Conservation (phyloP, 1,140 invertebrate species). For the Euborellia annulipes region DNA sequence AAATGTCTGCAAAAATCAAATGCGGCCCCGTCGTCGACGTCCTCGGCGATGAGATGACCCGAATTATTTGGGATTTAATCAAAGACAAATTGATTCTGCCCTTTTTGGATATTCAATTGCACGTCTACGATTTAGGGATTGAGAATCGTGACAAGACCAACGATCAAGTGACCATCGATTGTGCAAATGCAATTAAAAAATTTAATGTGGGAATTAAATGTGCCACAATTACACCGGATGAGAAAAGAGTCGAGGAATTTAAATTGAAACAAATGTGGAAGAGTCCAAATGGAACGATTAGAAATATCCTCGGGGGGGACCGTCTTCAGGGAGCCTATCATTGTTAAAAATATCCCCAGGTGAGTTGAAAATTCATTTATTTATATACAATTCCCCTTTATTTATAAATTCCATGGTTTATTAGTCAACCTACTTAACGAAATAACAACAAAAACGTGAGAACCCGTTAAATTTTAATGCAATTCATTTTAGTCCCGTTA, state of each 20-base stretch:
- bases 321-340: constrained; percentile 89
- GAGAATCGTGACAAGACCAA: constrained; percentile 89
- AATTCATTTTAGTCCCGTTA: no score
- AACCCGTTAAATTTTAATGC: no score
- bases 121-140: constrained; percentile 89
- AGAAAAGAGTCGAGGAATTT: constrained; percentile 85
- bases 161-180: constrained; percentile 92
- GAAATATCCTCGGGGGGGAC: constrained; percentile 97
- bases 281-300: constrained; percentile 95
- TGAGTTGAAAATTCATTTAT: no score
- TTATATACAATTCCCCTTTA: no score
- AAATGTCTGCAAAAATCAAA: no score
- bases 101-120: constrained; percentile 88
- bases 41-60: constrained; percentile 97
- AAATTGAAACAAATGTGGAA: constrained; percentile 99
- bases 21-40: constrained; percentile 82
- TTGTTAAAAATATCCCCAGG: constrained; percentile 94
- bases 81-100: constrained; percentile 95
- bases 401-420: no score
- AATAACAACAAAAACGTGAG: no score
- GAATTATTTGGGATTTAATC: constrained; percentile 96
- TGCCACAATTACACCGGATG: constrained; percentile 97
- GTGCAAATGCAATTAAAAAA: constrained; percentile 90
- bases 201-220: constrained; percentile 99
- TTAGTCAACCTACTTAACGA: no score